Conservation (phyloP, 2,888 invertebrate genomes). For the Creontiades dilutus region DNA sequence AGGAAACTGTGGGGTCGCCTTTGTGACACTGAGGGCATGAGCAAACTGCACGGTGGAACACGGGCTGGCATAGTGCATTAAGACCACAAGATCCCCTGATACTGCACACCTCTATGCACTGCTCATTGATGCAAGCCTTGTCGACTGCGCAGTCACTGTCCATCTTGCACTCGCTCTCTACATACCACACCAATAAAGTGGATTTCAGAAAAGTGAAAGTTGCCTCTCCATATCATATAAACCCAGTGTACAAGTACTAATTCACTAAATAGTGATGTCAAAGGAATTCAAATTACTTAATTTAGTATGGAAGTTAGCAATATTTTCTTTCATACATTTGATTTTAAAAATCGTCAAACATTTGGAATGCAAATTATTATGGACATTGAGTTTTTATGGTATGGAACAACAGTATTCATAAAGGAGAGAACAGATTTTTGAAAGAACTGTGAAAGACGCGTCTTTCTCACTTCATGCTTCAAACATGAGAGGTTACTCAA, state of each 20-base stretch:
- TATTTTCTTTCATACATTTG: no score
- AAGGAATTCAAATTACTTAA: neutral
- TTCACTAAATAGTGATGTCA: neutral
- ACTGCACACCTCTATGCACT: constrained; percentile 94
- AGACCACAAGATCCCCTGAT: constrained; percentile 92
- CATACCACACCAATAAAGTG: constrained; percentile 73
- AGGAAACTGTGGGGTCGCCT: constrained; percentile 89
- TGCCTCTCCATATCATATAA: constrained; percentile 38
- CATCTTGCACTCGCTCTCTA: constrained; percentile 86
- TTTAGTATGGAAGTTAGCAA: neutral
- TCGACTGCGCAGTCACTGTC: constrained; percentile 95
- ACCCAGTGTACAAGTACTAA: neutral
- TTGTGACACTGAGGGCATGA: constrained; percentile 93
- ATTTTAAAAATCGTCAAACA: no score
- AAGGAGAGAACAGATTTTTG: constrained; percentile 70
- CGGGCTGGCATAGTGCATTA: constrained; percentile 92
- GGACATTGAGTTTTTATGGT: constrained; percentile 30
- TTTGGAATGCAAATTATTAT: neutral
- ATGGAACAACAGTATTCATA: constrained; percentile 46
- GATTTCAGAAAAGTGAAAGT: constrained; percentile 68
- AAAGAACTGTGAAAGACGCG: constrained; percentile 90
- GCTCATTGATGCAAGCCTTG: constrained; percentile 93
- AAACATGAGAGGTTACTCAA: constrained; percentile 63
- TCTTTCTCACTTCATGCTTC: constrained; percentile 85
- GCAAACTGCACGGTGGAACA: constrained; percentile 91